These are phyloP conservation scores for Pocota personata DNA, from an alignment of 2,888 invertebrate genomes.

Conservation along the genomic window DNA sequence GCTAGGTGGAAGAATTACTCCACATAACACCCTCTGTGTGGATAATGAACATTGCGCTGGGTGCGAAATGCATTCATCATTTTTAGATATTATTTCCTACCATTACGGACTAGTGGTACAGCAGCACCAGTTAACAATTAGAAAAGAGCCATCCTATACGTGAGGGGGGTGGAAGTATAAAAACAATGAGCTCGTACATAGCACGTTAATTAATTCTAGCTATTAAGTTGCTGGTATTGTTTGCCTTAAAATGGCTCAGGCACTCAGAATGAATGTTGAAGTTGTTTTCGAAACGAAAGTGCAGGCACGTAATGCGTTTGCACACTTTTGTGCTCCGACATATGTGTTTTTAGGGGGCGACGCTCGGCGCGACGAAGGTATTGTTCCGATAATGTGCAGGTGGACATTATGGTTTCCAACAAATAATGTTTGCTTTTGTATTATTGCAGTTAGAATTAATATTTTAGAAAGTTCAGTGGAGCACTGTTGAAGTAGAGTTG, in stretches of 20 bases:
- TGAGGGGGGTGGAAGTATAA: background rate
- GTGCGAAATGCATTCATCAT: constrained; percentile 51
- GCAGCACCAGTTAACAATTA: constrained; percentile 50
- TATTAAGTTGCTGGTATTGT: constrained; percentile 54
- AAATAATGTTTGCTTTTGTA: constrained; percentile 48
- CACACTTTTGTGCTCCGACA: constrained; percentile 4
- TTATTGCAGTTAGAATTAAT: constrained; percentile 37
- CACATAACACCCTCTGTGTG: constrained; percentile 8
- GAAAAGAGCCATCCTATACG: constrained; percentile 22
- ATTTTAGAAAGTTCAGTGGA: constrained; percentile 32
- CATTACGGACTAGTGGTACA: background rate
- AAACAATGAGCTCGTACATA: constrained; percentile 60
- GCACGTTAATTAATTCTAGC: constrained; percentile 63
- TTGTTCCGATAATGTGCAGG: constrained; percentile 35
- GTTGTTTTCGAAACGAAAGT: constrained; percentile 61
- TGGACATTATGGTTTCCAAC: constrained; percentile 45
- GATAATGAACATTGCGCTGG: constrained; percentile 8
- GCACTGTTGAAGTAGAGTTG: background rate
- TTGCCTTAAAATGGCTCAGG: constrained; percentile 50
- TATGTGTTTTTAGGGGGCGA: background rate
- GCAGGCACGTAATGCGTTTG: constrained; percentile 55
- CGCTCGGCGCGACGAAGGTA: background rate
- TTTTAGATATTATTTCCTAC: constrained; percentile 40
- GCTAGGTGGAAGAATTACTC: constrained; percentile 12
- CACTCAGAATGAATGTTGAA: constrained; percentile 59